Conservation (phyloP, 1,140 invertebrate species). For the Formica exsecta region DNA sequence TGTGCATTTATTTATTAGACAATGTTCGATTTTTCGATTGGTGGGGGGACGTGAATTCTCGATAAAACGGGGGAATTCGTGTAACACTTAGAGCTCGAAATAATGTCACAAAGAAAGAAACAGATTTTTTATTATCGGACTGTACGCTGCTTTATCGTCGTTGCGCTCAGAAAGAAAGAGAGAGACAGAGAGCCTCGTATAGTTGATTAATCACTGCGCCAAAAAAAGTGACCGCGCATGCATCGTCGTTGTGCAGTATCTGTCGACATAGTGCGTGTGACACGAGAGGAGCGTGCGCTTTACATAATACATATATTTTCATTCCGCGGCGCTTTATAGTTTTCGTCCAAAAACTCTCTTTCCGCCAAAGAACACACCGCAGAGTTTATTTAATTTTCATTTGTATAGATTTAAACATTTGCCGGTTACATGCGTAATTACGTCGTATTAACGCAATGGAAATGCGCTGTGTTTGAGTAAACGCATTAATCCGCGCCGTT, state of each 20-base stretch:
- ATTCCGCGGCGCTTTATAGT: conserved; percentile 18
- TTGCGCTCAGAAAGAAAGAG: background rate
- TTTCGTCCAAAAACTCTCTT: conserved; percentile 32
- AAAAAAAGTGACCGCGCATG: conserved; percentile 32
- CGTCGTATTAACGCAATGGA: conserved; percentile 42
- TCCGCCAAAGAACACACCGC: background rate
- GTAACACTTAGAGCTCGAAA: conserved; percentile 22
- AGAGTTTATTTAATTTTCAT: conserved; percentile 49
- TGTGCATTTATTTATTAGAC: conserved; percentile 37
- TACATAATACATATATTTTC: conserved; percentile 59
- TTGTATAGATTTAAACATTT: conserved; percentile 5
- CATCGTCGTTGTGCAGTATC: background rate
- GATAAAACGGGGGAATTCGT: conserved; percentile 1
- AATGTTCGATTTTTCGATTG: conserved; percentile 6
- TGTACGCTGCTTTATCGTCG: conserved; percentile 30
- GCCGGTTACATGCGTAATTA: conserved; percentile 52
- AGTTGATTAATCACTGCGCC: conserved; percentile 53
- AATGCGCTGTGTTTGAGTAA: conserved; percentile 47
- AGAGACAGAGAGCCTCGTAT: background rate
- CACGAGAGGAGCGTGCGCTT: conserved; percentile 12
- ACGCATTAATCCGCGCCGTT: conserved; percentile 55
- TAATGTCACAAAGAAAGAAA: conserved; percentile 25
- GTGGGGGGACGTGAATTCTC: background rate
- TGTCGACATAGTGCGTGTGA: background rate
- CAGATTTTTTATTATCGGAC: conserved; percentile 35